phyloP scores from a whole-genome alignment of 2,113 vertebrate genomes.

The Romanogobio albipinnatus region DNA sequence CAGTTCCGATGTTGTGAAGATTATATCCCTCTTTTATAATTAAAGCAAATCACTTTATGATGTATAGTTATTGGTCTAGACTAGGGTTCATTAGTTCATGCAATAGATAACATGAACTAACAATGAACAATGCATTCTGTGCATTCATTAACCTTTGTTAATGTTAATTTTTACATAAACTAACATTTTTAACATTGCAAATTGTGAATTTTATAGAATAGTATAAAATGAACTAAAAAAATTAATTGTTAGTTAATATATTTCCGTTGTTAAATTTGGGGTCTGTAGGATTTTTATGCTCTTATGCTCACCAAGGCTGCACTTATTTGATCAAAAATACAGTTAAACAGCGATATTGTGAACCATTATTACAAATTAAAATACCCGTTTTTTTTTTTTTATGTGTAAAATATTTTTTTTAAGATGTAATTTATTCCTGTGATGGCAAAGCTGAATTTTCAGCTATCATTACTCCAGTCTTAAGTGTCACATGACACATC shows the following conservation, averaged over 20 bases:
- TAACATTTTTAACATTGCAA: too few relatives aligned
- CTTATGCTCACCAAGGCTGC: too few relatives aligned
- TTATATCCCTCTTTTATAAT: not conserved
- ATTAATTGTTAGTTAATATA: too few relatives aligned
- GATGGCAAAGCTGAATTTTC: not conserved
- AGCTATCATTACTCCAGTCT: not conserved
- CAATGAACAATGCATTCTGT: not conserved
- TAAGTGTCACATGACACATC: not conserved
- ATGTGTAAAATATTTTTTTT: not conserved
- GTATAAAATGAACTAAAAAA: too few relatives aligned
- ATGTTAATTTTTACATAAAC: not conserved
- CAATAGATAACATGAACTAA: not conserved
- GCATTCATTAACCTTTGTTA: not conserved
- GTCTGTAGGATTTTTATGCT: too few relatives aligned
- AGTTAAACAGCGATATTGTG: not conserved
- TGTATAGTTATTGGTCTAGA: not conserved
- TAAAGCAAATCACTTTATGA: not conserved
- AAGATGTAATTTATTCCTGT: not conserved
- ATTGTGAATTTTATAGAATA: too few relatives aligned
- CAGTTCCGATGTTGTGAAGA: not conserved
- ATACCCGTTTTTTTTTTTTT: not conserved
- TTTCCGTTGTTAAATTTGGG: too few relatives aligned
- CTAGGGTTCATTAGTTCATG: not conserved
- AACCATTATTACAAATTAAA: not conserved
- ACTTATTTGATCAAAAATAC: too few relatives aligned